phyloP scores from a whole-genome alignment of 92 coral and sea anemone genomes.

The Bergia puertoricense region DNA sequence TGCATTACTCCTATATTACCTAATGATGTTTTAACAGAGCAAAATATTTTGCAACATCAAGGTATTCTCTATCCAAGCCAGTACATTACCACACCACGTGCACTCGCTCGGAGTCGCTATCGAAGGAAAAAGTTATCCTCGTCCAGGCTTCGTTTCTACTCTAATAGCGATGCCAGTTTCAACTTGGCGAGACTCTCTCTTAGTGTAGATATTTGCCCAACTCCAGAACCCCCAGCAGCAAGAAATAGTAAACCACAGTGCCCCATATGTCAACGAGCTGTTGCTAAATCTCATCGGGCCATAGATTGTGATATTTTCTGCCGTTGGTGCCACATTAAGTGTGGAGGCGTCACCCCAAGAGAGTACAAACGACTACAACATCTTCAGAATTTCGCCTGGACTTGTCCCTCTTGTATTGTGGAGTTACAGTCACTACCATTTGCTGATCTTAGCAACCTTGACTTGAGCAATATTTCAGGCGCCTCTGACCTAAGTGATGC shows the following conservation, averaged over 20 bases:
- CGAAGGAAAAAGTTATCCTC: too few species aligned
- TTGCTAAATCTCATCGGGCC: not conserved
- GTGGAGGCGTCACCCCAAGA: not conserved
- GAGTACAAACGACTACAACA: not conserved
- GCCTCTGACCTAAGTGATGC: not conserved
- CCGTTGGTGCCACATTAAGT: too few species aligned
- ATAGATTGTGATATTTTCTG: not conserved
- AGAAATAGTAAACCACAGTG: not conserved
- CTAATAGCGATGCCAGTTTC: too few species aligned
- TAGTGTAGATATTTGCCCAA: too few species aligned
- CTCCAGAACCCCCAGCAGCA: not conserved
- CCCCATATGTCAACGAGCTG: not conserved
- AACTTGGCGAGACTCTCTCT: too few species aligned
- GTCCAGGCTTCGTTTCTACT: too few species aligned
- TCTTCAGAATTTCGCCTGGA: not conserved
- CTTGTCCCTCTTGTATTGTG: not conserved
- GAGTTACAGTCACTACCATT: not conserved
- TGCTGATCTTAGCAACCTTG: not conserved
- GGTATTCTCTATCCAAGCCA: too few species aligned
- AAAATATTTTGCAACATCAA: too few species aligned
- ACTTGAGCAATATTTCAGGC: not conserved
- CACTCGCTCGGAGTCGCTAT: too few species aligned
- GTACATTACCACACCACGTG: too few species aligned
- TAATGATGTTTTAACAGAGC: too few species aligned
- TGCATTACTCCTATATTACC: too few species aligned